Base-by-base conservation (phyloP, 2,888 invertebrate genomes). In the Dicranocentrus wangi region DNA sequence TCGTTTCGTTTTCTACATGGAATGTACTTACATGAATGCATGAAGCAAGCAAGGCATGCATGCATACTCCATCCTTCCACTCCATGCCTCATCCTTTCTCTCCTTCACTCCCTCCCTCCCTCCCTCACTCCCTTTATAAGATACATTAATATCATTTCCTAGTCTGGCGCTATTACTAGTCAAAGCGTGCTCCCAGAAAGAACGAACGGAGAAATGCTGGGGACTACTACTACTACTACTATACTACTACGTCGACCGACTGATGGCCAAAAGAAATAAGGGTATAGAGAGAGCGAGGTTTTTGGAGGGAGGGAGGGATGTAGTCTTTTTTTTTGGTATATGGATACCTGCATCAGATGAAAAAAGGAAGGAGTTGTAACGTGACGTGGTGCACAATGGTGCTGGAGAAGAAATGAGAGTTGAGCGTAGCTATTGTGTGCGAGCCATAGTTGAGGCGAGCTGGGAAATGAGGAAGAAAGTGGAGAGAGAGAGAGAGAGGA, bases 101-200 rank as follows among this genome's bases (percentile, higher is more conserved):
- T 69, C 63, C 42, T n/a, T 39, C 77, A 25, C 19, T 70, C 58
- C 51, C 32, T 60, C n/a, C 7, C 60, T 32, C 28, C n/a, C 42
- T 63, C 63, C 25, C 39, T 63, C 32, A 28, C 51, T 51, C 63
- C 61, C 42, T 73, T 53, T 58, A 58, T 32, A 79, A 42, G 73
- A 73, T 53, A 72, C 72, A 71, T 60, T 80, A 68, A 73, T 73
- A 73, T 73, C 55, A 60, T 73, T 73, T 80, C 66, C 66, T 60
- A 65, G 55, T 47, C 69, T 71, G 43, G 15, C 27, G 13, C 66
- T 66, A 25, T 51, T 51, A 66, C 66, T 7, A 32, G 58, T 19
- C 28, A 25, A 61, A 61, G 21, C 5, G 47, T 25, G 28, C 32
- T 28, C 1, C 17, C 15, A 27, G 58, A 58, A 58, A 58, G 58